Base-by-base conservation (phyloP, 2,113 vertebrate species). In the Raphicerus campestris region DNA sequence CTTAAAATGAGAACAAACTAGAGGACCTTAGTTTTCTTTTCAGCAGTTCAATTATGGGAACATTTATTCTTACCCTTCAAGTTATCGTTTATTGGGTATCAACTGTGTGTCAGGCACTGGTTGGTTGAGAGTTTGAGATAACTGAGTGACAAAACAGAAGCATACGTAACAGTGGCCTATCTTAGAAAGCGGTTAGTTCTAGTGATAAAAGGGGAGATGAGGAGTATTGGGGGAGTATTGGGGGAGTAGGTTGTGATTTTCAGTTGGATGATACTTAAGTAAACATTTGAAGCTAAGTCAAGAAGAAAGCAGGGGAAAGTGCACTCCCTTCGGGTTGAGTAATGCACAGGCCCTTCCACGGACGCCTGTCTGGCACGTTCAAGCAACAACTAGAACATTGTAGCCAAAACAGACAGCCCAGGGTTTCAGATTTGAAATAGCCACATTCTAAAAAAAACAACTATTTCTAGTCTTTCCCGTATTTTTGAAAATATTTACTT, bases 401-500 rank as follows among this genome's bases (percentile, higher is more conserved):
- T 32, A 35, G 32, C 35, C 78, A 53, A 61, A 47, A 51, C 24
- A 95, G 87, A 16, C 42, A 96, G 53, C 24, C 5, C 35, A 78
- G 30, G 39, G 8, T 95, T 93, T 73, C 61, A 66, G 45, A 70
- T 56, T 28, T 63, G 19, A 88, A 85, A 75, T 49, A 84, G 56
- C 20, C 60, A 49, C 30, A 32, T 10, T 70, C 58, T 89, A 88
- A 66, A 78, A 90, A 94, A 84, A 93, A 4, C 42, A 55, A 1
- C 60, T 19, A 53, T 49, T 92, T 87, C 32, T 93, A 47, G 19
- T 45, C 35, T 73, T 80, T 83, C 42, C 42, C 3, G 1, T 61
- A 66, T 81, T 92, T 92, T 97, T 49, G 45, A 80, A 95, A 87
- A 84, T 89, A 83, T 70, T 84, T 95, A 53, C 20, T 66, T 90